Evolutionary conservation across 2,888 invertebrate species (phyloP).

Genomic region (Tubiluchus corallicola): DNA sequence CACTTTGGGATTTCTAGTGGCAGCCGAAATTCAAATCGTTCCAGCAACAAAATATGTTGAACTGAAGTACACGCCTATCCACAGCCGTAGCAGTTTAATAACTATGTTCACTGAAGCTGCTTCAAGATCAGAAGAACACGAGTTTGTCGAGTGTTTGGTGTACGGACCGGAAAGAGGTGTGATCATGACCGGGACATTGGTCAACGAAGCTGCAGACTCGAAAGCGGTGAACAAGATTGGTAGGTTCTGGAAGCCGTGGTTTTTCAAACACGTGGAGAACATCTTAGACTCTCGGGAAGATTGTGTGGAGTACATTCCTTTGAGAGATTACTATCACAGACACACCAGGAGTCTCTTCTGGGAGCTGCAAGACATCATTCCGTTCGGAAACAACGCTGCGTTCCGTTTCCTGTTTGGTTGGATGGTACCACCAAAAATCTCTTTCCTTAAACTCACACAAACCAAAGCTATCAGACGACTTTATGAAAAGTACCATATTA

Average conservation of each 20-base stretch:
- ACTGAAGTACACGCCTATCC: conserved; percentile 45
- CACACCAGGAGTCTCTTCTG: conserved; percentile 62
- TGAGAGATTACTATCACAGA: conserved; percentile 61
- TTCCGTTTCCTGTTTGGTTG: conserved; percentile 57
- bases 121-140: conserved; percentile 34
- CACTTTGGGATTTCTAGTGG: conserved; percentile 55
- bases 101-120: conserved; percentile 36
- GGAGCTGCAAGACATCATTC: conserved; percentile 63
- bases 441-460: conserved; percentile 56
- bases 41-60: conserved; percentile 43
- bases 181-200: conserved; percentile 54
- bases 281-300: conserved; percentile 29
- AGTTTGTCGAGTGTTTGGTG: conserved; percentile 55
- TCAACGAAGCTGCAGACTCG: too few species aligned
- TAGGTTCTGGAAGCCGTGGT: conserved; percentile 62
- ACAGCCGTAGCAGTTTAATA: conserved; percentile 15
- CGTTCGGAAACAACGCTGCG: conserved; percentile 54
- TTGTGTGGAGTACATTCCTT: conserved; percentile 48
- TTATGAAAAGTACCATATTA: conserved; percentile 55
- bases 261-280: conserved; percentile 51
- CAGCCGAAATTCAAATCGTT: conserved; percentile 48
- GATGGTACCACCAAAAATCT: conserved; percentile 63
- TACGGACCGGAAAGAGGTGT: conserved; percentile 46
- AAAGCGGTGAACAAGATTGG: conserved; percentile 55
- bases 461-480: conserved; percentile 45